phyloP scores from a whole-genome alignment of 2,888 invertebrate species.

The Brachynemurus nebulosus region DNA sequence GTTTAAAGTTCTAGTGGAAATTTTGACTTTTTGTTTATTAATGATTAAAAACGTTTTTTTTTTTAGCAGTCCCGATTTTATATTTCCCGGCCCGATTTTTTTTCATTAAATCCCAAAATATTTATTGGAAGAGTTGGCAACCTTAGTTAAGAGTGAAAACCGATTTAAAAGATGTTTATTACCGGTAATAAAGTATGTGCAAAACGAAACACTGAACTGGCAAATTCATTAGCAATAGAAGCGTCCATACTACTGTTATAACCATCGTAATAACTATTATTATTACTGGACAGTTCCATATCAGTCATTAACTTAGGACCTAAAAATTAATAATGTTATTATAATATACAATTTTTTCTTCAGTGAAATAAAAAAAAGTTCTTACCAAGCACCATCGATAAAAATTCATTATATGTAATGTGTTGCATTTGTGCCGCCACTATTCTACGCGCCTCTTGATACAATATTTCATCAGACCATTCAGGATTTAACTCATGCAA shows the following conservation, averaged over 20 bases:
- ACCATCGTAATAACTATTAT: slow-evolving; percentile 34
- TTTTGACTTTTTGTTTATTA: too few species aligned
- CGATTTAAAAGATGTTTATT: slow-evolving; percentile 18
- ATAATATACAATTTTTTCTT: too few species aligned
- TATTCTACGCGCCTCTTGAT: slow-evolving; percentile 64
- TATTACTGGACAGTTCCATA: slow-evolving; percentile 36
- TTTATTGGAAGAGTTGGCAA: too few species aligned
- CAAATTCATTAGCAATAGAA: slow-evolving; percentile 70
- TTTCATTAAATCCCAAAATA: too few species aligned
- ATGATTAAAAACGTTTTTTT: too few species aligned
- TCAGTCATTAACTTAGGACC: slow-evolving; percentile 40
- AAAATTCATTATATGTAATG: slow-evolving; percentile 69
- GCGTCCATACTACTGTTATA: slow-evolving; percentile 59
- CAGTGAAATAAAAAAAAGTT: slow-evolving; percentile 9
- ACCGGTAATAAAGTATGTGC: slow-evolving; percentile 75
- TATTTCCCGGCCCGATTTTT: too few species aligned
- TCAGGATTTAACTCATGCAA: slow-evolving; percentile 50
- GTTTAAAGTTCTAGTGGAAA: too few species aligned
- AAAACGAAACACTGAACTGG: slow-evolving; percentile 74
- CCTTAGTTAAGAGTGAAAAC: too few species aligned
- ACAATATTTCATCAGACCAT: slow-evolving; percentile 68
- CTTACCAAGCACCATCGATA: slow-evolving; percentile 59
- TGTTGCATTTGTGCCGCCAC: slow-evolving; percentile 76
- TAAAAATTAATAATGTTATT: slow-evolving; percentile 22
- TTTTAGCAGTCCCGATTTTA: too few species aligned